Percentiles rank a stretch among this genome's conserved stretches.
Evolutionary conservation across 2,888 invertebrate genomes (phyloP).

Genomic region (Tetragonula carbonaria): DNA sequence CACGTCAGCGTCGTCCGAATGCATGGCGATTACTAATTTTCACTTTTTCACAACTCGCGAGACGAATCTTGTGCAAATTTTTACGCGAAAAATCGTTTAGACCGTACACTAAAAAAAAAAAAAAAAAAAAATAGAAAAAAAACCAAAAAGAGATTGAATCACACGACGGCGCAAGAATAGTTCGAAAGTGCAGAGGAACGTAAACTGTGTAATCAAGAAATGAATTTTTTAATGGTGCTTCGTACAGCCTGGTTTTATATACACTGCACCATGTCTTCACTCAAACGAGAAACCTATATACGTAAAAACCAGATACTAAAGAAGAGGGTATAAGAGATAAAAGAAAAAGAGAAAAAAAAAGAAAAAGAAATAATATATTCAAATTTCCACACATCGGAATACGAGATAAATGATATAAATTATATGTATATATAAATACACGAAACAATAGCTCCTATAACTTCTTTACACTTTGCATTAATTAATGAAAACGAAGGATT

Average conservation of each 20-base stretch:
- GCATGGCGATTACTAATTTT: not conserved
- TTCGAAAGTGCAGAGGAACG: not conserved
- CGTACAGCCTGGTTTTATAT: slow-evolving; percentile 17
- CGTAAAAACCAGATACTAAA: not conserved
- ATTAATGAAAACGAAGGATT: slow-evolving; percentile 21
- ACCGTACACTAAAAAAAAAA: too few relatives aligned
- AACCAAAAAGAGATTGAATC: not conserved
- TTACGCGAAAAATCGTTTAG: too few relatives aligned
- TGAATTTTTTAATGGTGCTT: slow-evolving; percentile 34
- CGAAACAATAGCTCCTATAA: slow-evolving; percentile 62
- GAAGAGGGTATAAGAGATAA: not conserved
- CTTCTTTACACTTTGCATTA: slow-evolving; percentile 53
- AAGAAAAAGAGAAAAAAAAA: too few relatives aligned
- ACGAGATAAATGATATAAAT: slow-evolving; percentile 35
- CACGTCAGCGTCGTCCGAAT: slow-evolving; percentile 40
- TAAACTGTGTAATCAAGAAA: not conserved
- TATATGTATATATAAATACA: slow-evolving; percentile 42
- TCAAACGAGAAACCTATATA: not conserved
- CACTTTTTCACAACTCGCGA: not conserved
- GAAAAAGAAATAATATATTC: not conserved
- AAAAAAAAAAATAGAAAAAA: too few relatives aligned
- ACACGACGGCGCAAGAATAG: not conserved
- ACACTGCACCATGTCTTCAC: not conserved
- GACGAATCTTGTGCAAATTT: not conserved
- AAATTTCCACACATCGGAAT: slow-evolving; percentile 26